A percentile compares a stretch with the other conserved stretches of the same genome.
These are phyloP conservation scores for Notarius lentiginosus DNA, from an alignment of 2,113 vertebrate genomes.

Conservation along the genomic window DNA sequence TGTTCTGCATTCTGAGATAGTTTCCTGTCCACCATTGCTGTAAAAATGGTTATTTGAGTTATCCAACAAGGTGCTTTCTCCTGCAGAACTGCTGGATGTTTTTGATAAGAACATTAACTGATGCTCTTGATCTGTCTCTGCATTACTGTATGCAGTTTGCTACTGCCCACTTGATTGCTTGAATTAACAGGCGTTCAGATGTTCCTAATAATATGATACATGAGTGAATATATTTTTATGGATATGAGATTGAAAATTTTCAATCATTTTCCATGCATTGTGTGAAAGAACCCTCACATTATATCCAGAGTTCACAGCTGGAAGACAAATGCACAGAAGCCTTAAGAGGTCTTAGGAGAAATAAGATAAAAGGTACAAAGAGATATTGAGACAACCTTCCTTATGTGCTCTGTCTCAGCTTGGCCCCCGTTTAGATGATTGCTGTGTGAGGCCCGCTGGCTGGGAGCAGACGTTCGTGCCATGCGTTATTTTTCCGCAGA, in stretches of 20 bases:
- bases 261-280: not conserved
- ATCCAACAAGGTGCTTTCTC: not conserved
- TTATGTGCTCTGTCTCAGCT: not conserved
- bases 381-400: not conserved
- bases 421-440: conserved; percentile 35
- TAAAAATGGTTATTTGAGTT: not conserved
- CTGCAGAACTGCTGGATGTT: not conserved
- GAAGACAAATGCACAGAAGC: not conserved
- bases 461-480: conserved; percentile 5
- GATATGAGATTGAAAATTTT: not conserved
- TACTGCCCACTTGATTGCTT: not conserved
- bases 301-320: not conserved
- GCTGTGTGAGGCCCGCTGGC: conserved; percentile 12
- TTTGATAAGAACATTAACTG: not conserved
- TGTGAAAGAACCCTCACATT: not conserved
- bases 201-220: not conserved
- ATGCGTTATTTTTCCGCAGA: conserved; percentile 23
- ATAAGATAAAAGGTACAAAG: conserved; percentile 1
- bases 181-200: not conserved
- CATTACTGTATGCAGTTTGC: not conserved
- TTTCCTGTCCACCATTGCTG: not conserved
- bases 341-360: not conserved
- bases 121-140: too few species aligned
- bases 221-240: not conserved
- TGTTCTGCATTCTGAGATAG: not conserved